Conservation (phyloP, 2,113 vertebrate species). For the Neolamprologus sp. region DNA sequence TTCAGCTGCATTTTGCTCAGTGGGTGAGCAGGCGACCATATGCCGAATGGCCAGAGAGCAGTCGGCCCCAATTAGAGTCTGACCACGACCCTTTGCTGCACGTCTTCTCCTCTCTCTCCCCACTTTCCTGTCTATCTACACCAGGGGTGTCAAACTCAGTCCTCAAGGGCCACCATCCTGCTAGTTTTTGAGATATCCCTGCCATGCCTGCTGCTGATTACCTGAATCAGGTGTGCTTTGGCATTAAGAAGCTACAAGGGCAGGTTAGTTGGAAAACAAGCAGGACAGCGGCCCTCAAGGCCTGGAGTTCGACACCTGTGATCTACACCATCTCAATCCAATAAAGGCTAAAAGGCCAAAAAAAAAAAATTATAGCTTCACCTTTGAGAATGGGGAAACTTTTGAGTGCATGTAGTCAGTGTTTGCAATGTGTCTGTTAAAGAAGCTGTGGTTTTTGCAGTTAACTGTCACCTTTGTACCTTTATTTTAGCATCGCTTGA, state of each 20-base stretch:
- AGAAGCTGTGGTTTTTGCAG: neutral
- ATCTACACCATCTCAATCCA: neutral
- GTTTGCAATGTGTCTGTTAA: neutral
- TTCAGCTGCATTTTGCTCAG: neutral
- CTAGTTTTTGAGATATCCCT: neutral
- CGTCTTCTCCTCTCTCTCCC: neutral
- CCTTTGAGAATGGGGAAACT: neutral
- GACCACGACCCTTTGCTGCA: neutral
- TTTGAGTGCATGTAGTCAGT: neutral
- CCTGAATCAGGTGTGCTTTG: neutral
- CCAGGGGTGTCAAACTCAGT: neutral
- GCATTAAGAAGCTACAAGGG: neutral
- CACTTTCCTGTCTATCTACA: neutral
- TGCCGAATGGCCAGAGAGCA: neutral
- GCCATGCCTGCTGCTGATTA: neutral
- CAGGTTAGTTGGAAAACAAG: neutral
- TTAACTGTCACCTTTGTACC: neutral
- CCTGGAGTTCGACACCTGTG: neutral
- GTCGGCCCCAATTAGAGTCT: rapidly evolving
- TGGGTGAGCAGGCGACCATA: neutral
- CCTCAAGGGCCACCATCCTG: neutral
- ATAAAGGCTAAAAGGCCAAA: neutral
- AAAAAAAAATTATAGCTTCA: rapidly evolving
- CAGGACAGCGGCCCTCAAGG: neutral
- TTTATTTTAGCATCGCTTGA: neutral